phyloP scores from a whole-genome alignment of 2,113 vertebrate species.

The Dicaeum eximium region DNA sequence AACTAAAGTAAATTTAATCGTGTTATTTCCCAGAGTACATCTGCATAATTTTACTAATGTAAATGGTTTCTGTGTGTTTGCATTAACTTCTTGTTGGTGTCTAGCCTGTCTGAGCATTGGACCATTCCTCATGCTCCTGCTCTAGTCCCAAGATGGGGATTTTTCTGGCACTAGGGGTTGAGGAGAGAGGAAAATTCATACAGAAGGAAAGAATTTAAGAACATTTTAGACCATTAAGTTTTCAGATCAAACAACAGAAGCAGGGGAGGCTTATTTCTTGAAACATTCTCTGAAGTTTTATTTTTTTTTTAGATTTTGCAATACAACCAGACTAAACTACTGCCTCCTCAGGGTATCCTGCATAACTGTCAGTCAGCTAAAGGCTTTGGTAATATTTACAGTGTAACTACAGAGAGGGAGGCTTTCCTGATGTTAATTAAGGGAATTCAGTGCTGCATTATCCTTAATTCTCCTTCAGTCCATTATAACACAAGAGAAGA shows the following conservation, averaged over 20 bases:
- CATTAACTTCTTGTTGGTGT: background rate
- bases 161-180: background rate
- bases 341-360: background rate
- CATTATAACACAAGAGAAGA: background rate
- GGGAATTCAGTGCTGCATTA: background rate
- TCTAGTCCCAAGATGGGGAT: rapidly evolving
- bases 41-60: background rate
- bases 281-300: background rate
- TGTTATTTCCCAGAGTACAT: background rate
- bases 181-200: background rate
- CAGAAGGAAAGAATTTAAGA: background rate
- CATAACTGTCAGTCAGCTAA: background rate
- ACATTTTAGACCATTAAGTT: background rate
- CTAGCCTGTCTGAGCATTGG: background rate
- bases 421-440: background rate
- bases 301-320: background rate
- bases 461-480: background rate
- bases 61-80: background rate
- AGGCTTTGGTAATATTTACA: background rate
- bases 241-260: background rate
- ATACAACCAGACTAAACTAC: background rate
- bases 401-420: background rate
- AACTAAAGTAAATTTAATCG: background rate
- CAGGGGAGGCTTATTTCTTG: background rate
- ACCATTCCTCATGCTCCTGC: background rate